phyloP scores from a whole-genome alignment of 2,113 vertebrate genomes.

The Cryptotis parvus region DNA sequence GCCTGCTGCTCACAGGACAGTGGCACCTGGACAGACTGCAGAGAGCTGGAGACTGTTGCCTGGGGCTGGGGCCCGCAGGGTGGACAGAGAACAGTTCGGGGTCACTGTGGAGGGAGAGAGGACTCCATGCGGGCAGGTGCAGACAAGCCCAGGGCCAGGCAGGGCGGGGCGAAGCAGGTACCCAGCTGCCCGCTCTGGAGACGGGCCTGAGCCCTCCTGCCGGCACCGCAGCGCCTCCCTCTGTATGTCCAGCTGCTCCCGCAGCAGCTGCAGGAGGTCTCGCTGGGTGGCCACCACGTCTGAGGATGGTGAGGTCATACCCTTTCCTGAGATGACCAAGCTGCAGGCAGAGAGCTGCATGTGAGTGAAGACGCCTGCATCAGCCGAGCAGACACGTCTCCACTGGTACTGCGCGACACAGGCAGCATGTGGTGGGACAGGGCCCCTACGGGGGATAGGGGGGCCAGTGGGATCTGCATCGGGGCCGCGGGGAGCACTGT shows the following conservation, averaged over 20 bases:
- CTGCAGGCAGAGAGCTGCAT: constrained; percentile 34
- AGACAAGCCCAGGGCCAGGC: not conserved
- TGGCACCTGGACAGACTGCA: constrained; percentile 81
- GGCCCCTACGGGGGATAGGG: too few species aligned
- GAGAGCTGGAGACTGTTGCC: too few species aligned
- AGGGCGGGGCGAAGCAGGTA: constrained; percentile 12
- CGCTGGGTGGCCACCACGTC: constrained; percentile 82
- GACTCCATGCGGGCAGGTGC: constrained; percentile 45
- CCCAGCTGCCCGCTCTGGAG: not conserved
- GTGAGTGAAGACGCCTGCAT: not conserved
- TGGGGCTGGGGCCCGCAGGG: constrained; percentile 71
- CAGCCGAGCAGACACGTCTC: too few species aligned
- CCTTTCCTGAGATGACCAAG: not conserved
- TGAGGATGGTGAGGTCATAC: constrained; percentile 49
- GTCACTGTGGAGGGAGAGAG: constrained; percentile 17
- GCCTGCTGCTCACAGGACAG: too few species aligned
- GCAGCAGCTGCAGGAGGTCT: constrained; percentile 84
- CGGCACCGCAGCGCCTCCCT: constrained; percentile 85
- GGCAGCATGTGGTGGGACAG: too few species aligned
- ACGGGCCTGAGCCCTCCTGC: constrained; percentile 85
- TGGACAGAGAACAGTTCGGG: not conserved
- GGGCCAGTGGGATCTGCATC: too few species aligned
- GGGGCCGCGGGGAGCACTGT: too few species aligned
- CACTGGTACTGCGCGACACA: too few species aligned
- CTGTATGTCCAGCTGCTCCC: constrained; percentile 83